Base-by-base conservation (phyloP, 2,888 invertebrate genomes). In the Norana najaformis region DNA sequence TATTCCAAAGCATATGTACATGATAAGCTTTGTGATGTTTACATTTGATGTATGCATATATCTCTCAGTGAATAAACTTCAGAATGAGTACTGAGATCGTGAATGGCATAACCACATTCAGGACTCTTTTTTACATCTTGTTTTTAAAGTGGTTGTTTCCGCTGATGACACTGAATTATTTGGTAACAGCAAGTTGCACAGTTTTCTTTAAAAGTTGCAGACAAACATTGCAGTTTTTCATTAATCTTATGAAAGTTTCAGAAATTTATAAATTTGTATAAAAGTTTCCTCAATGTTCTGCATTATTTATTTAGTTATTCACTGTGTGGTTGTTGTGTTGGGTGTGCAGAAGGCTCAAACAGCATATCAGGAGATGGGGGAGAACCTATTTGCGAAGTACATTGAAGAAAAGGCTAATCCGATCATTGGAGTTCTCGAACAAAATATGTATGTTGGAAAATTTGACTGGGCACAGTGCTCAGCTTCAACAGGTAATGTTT, bases 341-440 rank as follows among this genome's bases (percentile, higher is more conserved):
- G 83, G 3, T 85, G 35, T 36, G 23, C 47, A 89, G 47, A 69
- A 69, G 41, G 94, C 94, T 20, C 92, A 93, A 90, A 92, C 93
- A 23, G 93, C 93, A 13, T 95, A 94, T 91, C 92, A 92, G 85
- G 93, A 93, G 35, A 91, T 95, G 85, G 95, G 95, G 91, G 92
- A 93, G 30, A 93, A 93, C 88, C 92, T 95, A 90, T 95, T 95
- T 92, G 93, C 94, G 38, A 93, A 93, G 1, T 96, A 95, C 92
- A 94, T 96, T 5, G 98, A 98, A 94, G 97, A 97, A 93, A 98
- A 98, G 94, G 97, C 97, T 88, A 98, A 98, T 95, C 98, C 98
- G 0, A 96, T 99, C 23, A 98, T 98, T 38, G 98, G 98, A n/a
- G 97, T 97, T 14, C 98, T 99, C 92, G 98, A 99, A 95, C 98